Evolutionary conservation across 2,113 vertebrate species (phyloP).

Genomic region (Engraulis encrasicolus): DNA sequence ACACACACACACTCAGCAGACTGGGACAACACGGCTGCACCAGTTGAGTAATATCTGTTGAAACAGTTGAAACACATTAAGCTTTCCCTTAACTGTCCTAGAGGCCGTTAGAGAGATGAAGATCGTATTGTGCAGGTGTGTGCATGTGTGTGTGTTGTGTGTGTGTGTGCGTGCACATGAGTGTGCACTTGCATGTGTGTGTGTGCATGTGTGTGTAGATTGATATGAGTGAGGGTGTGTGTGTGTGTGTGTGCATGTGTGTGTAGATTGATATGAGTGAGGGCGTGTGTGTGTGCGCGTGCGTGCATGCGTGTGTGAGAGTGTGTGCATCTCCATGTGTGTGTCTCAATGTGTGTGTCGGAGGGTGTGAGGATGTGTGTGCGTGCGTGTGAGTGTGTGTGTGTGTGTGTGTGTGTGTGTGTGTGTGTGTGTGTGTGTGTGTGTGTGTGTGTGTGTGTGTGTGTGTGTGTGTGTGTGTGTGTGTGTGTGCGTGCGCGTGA

Average conservation of each 20-base stretch:
- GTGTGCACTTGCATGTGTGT: slow-evolving; percentile 22
- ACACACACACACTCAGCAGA: too few relatives aligned
- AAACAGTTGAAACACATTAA: slow-evolving; percentile 39
- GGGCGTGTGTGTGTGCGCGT: too few relatives aligned
- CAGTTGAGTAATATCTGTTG: slow-evolving; percentile 19
- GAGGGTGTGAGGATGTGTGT: slow-evolving; percentile 17
- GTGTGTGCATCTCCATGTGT: slow-evolving; percentile 33
- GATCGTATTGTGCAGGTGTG: slow-evolving; percentile 32
- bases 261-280: slow-evolving; percentile 21
- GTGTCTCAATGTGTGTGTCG: not conserved
- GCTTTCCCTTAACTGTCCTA: slow-evolving; percentile 7
- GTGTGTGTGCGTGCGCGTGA: too few relatives aligned
- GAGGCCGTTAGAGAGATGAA: slow-evolving; percentile 44
- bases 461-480: slow-evolving; percentile 18
- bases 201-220: too few relatives aligned
- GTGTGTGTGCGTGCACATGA: not conserved
- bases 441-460: slow-evolving; percentile 7
- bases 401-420: not conserved
- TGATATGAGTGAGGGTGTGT: too few relatives aligned
- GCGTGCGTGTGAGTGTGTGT: not conserved
- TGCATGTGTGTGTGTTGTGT: slow-evolving; percentile 2
- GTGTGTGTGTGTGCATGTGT: not conserved
- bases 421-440: not conserved
- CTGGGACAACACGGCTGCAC: too few relatives aligned
- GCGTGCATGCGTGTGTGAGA: too few relatives aligned